These are phyloP conservation scores for Rhea americana DNA, from an alignment of 2,113 vertebrate genomes.

Conservation along the genomic window DNA sequence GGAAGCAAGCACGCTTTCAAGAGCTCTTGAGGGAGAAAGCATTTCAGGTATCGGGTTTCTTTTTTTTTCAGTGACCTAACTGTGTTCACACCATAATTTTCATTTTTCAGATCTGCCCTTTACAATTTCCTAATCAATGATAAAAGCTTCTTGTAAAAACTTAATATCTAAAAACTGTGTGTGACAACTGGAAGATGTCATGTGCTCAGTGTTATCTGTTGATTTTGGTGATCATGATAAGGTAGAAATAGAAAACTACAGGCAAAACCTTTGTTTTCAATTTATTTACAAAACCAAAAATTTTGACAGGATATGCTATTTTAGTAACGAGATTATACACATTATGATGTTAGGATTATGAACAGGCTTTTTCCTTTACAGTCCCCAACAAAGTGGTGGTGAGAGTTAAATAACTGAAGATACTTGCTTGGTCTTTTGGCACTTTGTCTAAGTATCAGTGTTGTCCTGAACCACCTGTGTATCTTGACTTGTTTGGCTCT, in stretches of 20 bases:
- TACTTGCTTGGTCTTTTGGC: not conserved
- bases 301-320: rapidly evolving
- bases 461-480: not conserved
- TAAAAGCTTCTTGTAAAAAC: not conserved
- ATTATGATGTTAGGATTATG: too few species aligned
- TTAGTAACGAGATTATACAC: too few species aligned
- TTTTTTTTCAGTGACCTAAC: not conserved
- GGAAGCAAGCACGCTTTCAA: conserved; percentile 77
- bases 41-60: conserved; percentile 67
- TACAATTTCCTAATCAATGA: not conserved
- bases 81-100: not conserved
- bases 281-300: not conserved
- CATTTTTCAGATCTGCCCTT: not conserved
- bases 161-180: not conserved
- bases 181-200: not conserved
- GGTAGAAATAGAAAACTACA: not conserved
- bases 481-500: not conserved
- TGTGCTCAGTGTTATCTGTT: rapidly evolving
- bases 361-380: too few species aligned
- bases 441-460: not conserved
- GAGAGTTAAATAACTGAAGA: not conserved
- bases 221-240: not conserved
- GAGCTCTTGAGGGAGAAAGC: conserved; percentile 61
- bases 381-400: not conserved
- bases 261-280: not conserved